These are phyloP conservation scores for Rapana venosa DNA, from an alignment of 2,888 invertebrate species.

Conservation along the genomic window DNA sequence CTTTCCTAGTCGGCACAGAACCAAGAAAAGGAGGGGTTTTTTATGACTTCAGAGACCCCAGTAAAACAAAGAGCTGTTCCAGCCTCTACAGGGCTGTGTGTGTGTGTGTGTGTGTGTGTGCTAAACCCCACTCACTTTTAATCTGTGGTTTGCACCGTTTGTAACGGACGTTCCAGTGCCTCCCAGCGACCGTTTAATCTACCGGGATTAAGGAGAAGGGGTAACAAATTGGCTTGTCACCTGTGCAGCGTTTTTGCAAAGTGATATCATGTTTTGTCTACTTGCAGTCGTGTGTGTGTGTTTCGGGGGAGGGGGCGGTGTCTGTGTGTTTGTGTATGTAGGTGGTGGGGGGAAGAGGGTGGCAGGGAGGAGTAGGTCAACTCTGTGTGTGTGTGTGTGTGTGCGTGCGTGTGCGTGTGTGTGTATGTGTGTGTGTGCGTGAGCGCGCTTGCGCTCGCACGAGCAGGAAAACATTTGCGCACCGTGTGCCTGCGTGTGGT, in stretches of 20 bases:
- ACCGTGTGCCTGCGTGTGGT: background rate
- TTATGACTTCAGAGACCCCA: no score
- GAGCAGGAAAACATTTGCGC: background rate
- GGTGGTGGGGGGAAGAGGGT: background rate
- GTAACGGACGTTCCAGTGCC: background rate
- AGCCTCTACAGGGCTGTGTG: background rate
- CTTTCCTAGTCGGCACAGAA: no score
- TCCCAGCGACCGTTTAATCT: background rate
- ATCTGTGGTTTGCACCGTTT: background rate
- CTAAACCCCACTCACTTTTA: background rate
- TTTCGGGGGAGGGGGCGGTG: background rate
- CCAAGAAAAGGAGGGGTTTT: no score
- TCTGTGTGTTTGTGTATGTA: slow-evolving; percentile 14
- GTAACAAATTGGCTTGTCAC: slow-evolving; percentile 18
- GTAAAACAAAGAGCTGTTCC: no score
- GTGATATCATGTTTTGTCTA: background rate
- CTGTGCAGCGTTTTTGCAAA: background rate
- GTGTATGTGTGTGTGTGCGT: slow-evolving; percentile 10
- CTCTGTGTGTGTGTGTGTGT: background rate
- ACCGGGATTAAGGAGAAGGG: background rate
- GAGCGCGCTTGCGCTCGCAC: no score
- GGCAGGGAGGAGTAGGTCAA: background rate
- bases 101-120: background rate
- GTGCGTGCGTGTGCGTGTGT: slow-evolving; percentile 4
- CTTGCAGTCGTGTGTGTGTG: background rate